Conservation (phyloP, 1,140 invertebrate species). For the Hyposmocoma kahamanoa region DNA sequence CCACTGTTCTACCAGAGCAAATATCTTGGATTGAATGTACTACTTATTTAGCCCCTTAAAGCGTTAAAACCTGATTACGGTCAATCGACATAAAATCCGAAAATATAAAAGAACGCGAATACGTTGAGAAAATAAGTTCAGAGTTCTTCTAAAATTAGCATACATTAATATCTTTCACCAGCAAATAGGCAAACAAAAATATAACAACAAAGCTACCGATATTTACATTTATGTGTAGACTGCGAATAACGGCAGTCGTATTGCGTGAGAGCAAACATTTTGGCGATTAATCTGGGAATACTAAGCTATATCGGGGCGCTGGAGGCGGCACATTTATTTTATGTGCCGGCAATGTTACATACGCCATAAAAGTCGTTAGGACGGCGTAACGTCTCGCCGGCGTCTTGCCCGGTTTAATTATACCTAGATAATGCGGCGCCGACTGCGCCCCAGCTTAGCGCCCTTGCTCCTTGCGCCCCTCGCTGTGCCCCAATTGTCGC, state of each 20-base stretch:
- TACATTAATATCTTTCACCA: too few species aligned
- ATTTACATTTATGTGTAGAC: conserved; percentile 25
- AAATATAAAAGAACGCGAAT: too few species aligned
- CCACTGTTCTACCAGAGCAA: too few species aligned
- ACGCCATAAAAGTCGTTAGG: conserved; percentile 72
- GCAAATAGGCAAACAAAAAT: too few species aligned
- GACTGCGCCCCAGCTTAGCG: conserved; percentile 40
- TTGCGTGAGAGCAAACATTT: conserved; percentile 63
- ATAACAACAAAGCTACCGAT: background rate
- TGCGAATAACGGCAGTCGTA: conserved; percentile 45
- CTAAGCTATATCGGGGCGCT: conserved; percentile 53
- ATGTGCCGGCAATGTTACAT: conserved; percentile 71
- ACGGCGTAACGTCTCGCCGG: conserved; percentile 65
- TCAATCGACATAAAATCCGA: too few species aligned
- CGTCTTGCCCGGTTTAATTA: conserved; percentile 68
- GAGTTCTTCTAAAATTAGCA: too few species aligned
- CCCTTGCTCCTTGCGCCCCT: too few species aligned
- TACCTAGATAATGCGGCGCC: conserved; percentile 54
- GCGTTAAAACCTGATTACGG: too few species aligned
- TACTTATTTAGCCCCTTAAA: too few species aligned
- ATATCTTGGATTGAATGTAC: too few species aligned
- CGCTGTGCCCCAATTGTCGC: conserved; percentile 19
- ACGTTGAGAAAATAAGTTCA: too few species aligned
- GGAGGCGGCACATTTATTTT: conserved; percentile 70
- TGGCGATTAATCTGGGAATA: conserved; percentile 62